These are phyloP conservation scores for Popillia japonica DNA, from an alignment of 1,140 invertebrate genomes.

Conservation along the genomic window DNA sequence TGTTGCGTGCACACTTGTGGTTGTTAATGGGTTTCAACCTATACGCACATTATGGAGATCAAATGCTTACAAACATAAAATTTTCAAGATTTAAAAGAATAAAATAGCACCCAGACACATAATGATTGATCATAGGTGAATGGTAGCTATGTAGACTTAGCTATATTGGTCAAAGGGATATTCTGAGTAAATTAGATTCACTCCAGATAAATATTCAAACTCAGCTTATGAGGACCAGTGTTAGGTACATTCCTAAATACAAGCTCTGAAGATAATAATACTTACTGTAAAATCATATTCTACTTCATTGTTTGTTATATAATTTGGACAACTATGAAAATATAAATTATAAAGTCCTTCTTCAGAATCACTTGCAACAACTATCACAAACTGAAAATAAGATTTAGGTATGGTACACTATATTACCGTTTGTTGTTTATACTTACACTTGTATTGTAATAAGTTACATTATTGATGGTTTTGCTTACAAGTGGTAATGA, in stretches of 20 bases:
- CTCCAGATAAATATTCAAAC: no score
- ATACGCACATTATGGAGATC: no score
- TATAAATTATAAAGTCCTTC: constrained; percentile 95
- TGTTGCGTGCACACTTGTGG: no score
- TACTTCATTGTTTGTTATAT: constrained; percentile 56
- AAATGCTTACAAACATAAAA: no score
- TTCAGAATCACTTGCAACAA: constrained; percentile 78
- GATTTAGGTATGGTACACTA: neutral
- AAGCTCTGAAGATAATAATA: constrained; percentile 17
- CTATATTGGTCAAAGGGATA: no score
- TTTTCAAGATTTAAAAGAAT: no score
- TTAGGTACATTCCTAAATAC: neutral
- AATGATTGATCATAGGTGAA: no score
- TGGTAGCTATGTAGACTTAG: no score
- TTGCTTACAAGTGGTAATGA: constrained; percentile 2
- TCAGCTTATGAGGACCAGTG: no score
- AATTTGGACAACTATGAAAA: constrained; percentile 93
- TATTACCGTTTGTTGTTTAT: neutral
- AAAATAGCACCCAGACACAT: no score
- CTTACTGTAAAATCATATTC: constrained; percentile 61
- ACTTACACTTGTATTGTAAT: constrained; percentile 68
- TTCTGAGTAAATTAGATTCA: no score
- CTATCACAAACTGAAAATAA: constrained; percentile 79
- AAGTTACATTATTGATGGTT: constrained; percentile 44
- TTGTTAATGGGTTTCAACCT: no score